A percentile compares a stretch with the other conserved stretches of the same genome.
These are phyloP conservation scores for Antechinus flavipes DNA, from an alignment of 2,113 vertebrate species.

Conservation along the genomic window DNA sequence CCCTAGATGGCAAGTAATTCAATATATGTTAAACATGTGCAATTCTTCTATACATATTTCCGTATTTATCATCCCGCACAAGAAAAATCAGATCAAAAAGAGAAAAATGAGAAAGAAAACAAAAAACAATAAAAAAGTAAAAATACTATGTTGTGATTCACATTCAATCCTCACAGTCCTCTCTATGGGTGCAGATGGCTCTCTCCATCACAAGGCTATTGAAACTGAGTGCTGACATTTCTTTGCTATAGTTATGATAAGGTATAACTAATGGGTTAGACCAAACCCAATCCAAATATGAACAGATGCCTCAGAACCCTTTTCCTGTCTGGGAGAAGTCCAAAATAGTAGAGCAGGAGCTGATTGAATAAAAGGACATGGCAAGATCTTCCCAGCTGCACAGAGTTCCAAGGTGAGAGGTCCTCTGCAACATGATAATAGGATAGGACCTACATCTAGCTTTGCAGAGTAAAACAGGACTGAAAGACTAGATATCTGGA, in stretches of 20 bases:
- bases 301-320: background rate
- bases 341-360: background rate
- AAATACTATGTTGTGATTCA: too few species aligned
- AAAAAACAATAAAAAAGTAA: too few species aligned
- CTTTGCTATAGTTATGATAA: slow-evolving; percentile 45
- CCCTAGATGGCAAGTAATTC: too few species aligned
- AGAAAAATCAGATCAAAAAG: too few species aligned
- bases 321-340: fast-evolving
- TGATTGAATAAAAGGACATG: background rate
- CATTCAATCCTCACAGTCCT: too few species aligned
- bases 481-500: background rate
- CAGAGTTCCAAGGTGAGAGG: background rate
- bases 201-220: too few species aligned
- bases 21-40: too few species aligned
- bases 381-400: background rate
- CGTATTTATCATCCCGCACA: too few species aligned
- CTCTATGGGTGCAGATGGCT: too few species aligned
- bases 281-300: background rate
- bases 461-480: background rate
- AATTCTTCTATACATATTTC: too few species aligned
- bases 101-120: too few species aligned
- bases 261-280: slow-evolving; percentile 43
- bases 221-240: slow-evolving; percentile 31
- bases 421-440: background rate
- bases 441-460: background rate